A percentile compares a stretch with the other conserved stretches of the same genome.
These are phyloP conservation scores for Notolabrus celidotus DNA, from an alignment of 2,797 vertebrate species.

Conservation along the genomic window DNA sequence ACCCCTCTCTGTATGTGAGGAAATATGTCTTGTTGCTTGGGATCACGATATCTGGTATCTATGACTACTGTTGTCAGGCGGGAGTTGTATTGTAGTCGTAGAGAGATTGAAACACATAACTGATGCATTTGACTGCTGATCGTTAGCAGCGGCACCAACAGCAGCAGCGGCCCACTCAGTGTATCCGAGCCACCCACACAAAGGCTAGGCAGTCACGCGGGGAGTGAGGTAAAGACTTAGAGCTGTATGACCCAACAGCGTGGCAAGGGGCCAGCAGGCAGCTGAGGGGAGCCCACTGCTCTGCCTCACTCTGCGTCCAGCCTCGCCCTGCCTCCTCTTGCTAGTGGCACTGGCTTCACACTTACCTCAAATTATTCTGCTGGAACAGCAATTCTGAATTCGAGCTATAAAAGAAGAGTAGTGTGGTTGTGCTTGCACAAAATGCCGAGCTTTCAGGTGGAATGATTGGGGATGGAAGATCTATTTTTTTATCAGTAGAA, in stretches of 20 bases:
- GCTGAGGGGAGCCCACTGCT: conserved; percentile 83
- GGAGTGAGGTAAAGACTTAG: conserved; percentile 81
- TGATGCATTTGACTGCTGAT: conserved; percentile 78
- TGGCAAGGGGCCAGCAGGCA: conserved; percentile 81
- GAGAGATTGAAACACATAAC: conserved; percentile 72
- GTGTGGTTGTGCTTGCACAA: conserved; percentile 36
- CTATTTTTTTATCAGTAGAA: conserved; percentile 40
- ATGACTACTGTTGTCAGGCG: conserved; percentile 75
- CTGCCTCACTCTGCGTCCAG: conserved; percentile 79
- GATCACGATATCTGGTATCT: conserved; percentile 60
- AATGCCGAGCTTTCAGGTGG: conserved; percentile 37
- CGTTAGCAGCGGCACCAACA: conserved; percentile 65
- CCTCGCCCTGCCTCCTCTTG: conserved; percentile 77
- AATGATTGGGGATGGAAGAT: conserved; percentile 45
- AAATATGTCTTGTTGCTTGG: conserved; percentile 46
- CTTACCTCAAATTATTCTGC: conserved; percentile 49
- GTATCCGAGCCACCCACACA: conserved; percentile 82
- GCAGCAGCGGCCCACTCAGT: conserved; percentile 74
- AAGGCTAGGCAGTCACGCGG: conserved; percentile 84
- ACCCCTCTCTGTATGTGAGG: conserved; percentile 18
- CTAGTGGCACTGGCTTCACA: conserved; percentile 68
- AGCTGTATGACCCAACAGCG: conserved; percentile 83
- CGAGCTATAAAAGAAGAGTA: conserved; percentile 49
- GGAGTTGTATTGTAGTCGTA: conserved; percentile 66
- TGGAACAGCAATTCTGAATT: conserved; percentile 48